Evolutionary conservation across 1,140 invertebrate species (phyloP), one percentile per base, ranked within the genome.

Genomic region (Calephelis virginiensis): DNA sequence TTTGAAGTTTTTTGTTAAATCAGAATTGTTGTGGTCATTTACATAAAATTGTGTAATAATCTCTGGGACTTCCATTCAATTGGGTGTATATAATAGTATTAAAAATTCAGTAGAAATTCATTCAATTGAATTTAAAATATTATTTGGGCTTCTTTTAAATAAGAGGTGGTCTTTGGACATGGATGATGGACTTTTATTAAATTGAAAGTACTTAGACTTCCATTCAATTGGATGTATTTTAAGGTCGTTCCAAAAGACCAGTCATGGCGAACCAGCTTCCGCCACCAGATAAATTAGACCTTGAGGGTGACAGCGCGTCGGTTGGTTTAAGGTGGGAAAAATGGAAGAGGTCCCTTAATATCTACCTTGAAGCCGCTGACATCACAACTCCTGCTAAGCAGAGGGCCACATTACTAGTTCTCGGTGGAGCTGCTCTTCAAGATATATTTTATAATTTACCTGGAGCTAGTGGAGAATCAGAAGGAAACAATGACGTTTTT

Each of bases 361-460:
- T 71, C n/a, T 67, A 71, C 45, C 12, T 68, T 45, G 59, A 68
- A 2, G 70, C 70, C 9, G 49, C 63, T 0, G 67, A 64, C n/a
- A 66, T 69, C 50, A 59, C 11, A 5, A 17, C 28, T 37, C 46
- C 65, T 11, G 11, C 17, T 48, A 68, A 72, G 14, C 76, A 74
- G 64, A 71, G 72, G 48, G 69, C 74, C 0, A 71, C 63, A 38
- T 28, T 77, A 6, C 43, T 76, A 63, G 13, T 68, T 1, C 13
- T 71, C 0, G 76, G 72, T 45, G 76, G 72, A 48, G 13, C 64
- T 13, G 49, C 37, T 2, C 38, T 76, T 10, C 76, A 78, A 66
- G 72, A 78, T 49, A 69, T 76, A 56, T 46, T 68, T 53, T 70
- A 71, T 40, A 78, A 72, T 63, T 45, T 74, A 17, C 71, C 70